A percentile compares a stretch with the other conserved stretches of the same genome.
Evolutionary conservation across 2,888 invertebrate genomes (phyloP).

Genomic region (Alloscopus bannaensis): DNA sequence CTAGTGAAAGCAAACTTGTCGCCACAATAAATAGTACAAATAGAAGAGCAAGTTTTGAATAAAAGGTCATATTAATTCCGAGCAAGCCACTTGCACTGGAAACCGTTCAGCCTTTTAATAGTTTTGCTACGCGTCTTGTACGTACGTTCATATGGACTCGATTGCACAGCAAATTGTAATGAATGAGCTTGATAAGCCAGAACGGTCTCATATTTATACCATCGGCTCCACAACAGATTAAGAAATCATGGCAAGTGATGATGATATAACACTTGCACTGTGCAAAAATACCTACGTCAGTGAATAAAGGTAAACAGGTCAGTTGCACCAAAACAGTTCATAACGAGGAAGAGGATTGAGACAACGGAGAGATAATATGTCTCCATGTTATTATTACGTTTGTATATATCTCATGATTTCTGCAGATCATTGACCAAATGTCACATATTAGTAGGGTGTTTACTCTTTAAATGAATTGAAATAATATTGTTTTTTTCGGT

Average conservation of each 20-base stretch:
- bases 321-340: constrained; percentile 17
- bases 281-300: constrained; percentile 7
- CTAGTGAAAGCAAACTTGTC: constrained; percentile 28
- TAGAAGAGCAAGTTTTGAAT: constrained; percentile 30
- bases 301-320: constrained; percentile 60
- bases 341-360: constrained; percentile 20
- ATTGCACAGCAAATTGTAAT: constrained; percentile 2
- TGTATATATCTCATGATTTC: constrained; percentile 8
- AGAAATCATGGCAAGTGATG: constrained; percentile 25
- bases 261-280: constrained; percentile 9
- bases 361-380: too few species aligned
- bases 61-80: constrained; percentile 41
- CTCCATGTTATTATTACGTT: too few species aligned
- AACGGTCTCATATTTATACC: constrained; percentile 46
- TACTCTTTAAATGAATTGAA: neutral
- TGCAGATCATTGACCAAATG: constrained; percentile 4
- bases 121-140: neutral
- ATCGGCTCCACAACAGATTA: constrained; percentile 41
- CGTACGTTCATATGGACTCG: neutral
- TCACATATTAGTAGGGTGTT: neutral
- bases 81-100: constrained; percentile 19
- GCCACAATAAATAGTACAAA: constrained; percentile 46
- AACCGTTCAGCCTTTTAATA: neutral
- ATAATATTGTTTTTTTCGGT: neutral
- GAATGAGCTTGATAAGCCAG: constrained; percentile 24